Conservation (phyloP, 2,113 vertebrate genomes). For the Acinonyx jubatus region DNA sequence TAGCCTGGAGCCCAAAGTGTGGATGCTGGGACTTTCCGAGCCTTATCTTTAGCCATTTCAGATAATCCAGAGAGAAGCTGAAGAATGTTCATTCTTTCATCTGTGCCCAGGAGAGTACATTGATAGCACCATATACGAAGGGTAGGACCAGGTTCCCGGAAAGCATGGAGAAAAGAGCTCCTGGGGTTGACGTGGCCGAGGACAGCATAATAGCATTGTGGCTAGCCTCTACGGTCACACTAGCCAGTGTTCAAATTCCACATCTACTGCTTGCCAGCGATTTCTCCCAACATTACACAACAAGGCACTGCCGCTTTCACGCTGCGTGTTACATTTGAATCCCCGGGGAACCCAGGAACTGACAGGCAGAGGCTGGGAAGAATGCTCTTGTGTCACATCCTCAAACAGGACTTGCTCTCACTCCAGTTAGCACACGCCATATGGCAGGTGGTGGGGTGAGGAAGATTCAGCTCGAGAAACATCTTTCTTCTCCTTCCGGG, state of each 20-base stretch:
- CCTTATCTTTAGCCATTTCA: slow-evolving; percentile 44
- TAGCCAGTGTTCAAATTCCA: neutral
- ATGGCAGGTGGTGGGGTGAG: neutral
- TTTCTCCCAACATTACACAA: neutral
- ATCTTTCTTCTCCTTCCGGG: neutral
- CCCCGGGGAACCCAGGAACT: neutral
- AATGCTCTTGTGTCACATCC: neutral
- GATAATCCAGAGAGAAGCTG: slow-evolving; percentile 35
- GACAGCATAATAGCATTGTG: neutral
- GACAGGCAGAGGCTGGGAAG: slow-evolving; percentile 12
- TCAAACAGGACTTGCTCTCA: slow-evolving; percentile 49
- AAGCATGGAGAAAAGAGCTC: neutral
- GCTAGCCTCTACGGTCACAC: neutral
- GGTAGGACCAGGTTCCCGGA: neutral
- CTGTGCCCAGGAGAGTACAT: neutral
- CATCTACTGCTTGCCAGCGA: neutral
- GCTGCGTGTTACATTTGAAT: neutral
- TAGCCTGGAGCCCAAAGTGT: neutral
- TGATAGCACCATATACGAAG: neutral
- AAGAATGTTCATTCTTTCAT: slow-evolving; percentile 29
- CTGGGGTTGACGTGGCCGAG: neutral
- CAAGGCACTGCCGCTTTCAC: neutral
- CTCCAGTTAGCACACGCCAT: slow-evolving; percentile 50
- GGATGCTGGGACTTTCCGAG: neutral
- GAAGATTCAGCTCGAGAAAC: neutral